Base-by-base conservation (phyloP, 2,888 invertebrate genomes). In the Heteromyza rotundicornis region DNA sequence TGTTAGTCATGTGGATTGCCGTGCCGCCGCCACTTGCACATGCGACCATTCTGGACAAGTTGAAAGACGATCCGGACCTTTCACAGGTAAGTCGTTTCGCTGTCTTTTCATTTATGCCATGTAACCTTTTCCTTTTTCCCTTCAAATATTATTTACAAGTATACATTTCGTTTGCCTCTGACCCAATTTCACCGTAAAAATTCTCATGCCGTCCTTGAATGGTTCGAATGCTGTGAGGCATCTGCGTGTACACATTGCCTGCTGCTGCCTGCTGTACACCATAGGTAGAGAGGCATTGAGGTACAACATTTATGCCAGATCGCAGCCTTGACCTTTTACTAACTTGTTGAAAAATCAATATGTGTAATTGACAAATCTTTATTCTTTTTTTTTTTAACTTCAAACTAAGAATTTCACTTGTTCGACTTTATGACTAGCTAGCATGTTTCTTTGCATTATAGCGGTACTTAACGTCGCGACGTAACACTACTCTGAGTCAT, bases 11-110 rank as follows among this genome's bases (percentile, higher is more conserved):
- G n/a, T n/a, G n/a, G n/a, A 47, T 57, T 51, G 55, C 54, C 20
- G 35, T 59, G 5, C 59, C 68, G 35, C 44, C 61, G 64, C 68
- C 72, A 67, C 66, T 57, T 57, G 74, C 75, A 59, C 76, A 75
- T 51, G 62, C 79, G 65, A 87, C 88, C 66, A 84, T 89, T 64
- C 84, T 87, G 68, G 88, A 89, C 80, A 89, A 88, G 84, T 85
- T 90, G 70, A 84, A 84, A 71, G 86, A 86, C 80, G 89, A 89
- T 82, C 80, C 87, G 64, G 89, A 90, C 79, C 85, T 90, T 70
- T 89, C 89, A 68, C 87, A 89, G 89, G 90, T 89, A 86, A 83
- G 77, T 71, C 40, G 2, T n/a, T n/a, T 40, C 59, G 27, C 51
- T 64, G 40, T 50, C 27, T 58, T 54, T 52, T 10, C n/a, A 22